Evolutionary conservation across 92 coral and sea anemone species (phyloP).

Genomic region (Micromussa lordhowensis): DNA sequence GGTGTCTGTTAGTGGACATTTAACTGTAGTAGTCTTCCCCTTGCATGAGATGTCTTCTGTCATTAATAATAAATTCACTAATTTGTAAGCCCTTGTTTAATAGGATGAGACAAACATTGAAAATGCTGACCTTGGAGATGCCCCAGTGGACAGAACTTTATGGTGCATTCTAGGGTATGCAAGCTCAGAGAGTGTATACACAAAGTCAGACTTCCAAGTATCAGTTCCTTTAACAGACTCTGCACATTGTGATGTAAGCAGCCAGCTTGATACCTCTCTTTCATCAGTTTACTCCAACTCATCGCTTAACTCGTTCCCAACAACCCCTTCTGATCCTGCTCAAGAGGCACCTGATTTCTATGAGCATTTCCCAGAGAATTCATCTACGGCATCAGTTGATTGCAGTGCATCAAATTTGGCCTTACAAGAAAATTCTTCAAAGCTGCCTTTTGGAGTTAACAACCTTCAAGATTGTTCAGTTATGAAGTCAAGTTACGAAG

Average conservation of each 20-base stretch:
- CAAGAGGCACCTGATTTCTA: background rate
- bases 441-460: background rate
- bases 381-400: background rate
- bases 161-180: background rate
- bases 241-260: background rate
- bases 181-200: too few relatives aligned
- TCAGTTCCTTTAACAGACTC: background rate
- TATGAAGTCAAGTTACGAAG: background rate
- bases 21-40: too few relatives aligned
- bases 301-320: background rate
- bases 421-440: background rate
- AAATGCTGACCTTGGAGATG: background rate
- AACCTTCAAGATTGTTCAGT: background rate
- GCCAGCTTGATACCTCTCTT: background rate
- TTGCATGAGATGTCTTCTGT: too few relatives aligned
- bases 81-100: background rate
- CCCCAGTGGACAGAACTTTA: background rate
- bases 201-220: background rate
- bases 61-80: background rate
- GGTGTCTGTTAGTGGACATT: too few relatives aligned
- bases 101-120: background rate
- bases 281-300: background rate
- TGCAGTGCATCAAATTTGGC: background rate
- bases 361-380: background rate
- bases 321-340: background rate